phyloP scores from a whole-genome alignment of 1,140 invertebrate genomes.

The Caerostris darwini region DNA sequence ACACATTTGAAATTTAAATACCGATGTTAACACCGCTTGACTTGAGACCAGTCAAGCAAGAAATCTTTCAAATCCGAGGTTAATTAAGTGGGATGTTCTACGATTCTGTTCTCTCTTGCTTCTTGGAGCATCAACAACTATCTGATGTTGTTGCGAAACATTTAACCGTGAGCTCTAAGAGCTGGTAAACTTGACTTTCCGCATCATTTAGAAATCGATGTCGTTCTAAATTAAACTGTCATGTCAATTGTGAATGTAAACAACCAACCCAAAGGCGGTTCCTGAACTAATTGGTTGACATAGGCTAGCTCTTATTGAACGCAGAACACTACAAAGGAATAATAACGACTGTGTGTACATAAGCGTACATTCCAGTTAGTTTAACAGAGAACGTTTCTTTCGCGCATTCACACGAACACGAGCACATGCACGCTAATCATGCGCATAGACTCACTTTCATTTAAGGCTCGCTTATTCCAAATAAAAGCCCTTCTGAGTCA shows the following conservation, averaged over 20 bases:
- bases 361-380: too few relatives aligned
- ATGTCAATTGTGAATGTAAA: slow-evolving; percentile 4
- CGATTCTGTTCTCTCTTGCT: background rate
- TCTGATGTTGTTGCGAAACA: slow-evolving; percentile 25
- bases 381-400: background rate
- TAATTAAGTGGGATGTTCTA: slow-evolving; percentile 8
- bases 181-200: background rate
- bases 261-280: background rate
- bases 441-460: background rate
- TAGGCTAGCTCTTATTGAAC: background rate
- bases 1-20: slow-evolving; percentile 18
- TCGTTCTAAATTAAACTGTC: slow-evolving; percentile 32
- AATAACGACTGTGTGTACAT: background rate
- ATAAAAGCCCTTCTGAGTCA: background rate
- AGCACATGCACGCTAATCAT: background rate
- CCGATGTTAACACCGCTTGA: background rate
- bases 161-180: background rate
- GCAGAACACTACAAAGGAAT: background rate
- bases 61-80: background rate
- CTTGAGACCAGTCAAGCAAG: slow-evolving; percentile 8
- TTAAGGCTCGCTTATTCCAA: background rate
- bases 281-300: background rate
- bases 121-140: background rate
- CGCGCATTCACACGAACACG: background rate
- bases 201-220: slow-evolving; percentile 2